A percentile compares a stretch with the other conserved stretches of the same genome.
Conservation (phyloP, 2,888 invertebrate species). For the Sphinx pinastri region DNA sequence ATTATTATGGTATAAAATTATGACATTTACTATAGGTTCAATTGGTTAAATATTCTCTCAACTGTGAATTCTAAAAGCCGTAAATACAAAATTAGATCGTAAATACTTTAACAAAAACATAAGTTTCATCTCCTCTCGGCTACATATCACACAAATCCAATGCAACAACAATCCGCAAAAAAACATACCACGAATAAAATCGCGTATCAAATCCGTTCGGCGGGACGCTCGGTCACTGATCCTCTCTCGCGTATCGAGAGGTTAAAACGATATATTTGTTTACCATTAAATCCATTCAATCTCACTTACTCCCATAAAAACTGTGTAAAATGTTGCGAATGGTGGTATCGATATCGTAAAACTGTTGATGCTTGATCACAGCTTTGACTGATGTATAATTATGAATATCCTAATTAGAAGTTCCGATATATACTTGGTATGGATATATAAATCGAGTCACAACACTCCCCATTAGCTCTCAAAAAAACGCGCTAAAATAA, state of each 20-base stretch:
- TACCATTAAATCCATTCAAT: conserved; percentile 17
- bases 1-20: too few relatives aligned
- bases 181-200: conserved; percentile 26
- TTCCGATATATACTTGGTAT: too few relatives aligned
- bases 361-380: too few relatives aligned
- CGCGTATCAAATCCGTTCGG: conserved; percentile 11
- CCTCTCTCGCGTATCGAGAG: conserved; percentile 19
- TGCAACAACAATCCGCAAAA: conserved; percentile 27
- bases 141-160: not conserved
- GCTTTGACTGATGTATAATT: too few relatives aligned
- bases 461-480: too few relatives aligned
- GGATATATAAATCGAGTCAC: too few relatives aligned
- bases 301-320: conserved; percentile 28
- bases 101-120: not conserved
- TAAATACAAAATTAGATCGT: not conserved
- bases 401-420: too few relatives aligned
- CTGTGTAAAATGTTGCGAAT: not conserved
- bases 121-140: not conserved
- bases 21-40: too few relatives aligned
- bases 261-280: conserved; percentile 18
- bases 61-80: too few relatives aligned
- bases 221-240: conserved; percentile 25
- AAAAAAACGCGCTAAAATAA: too few relatives aligned
- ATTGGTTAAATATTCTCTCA: too few relatives aligned
- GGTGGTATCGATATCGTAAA: too few relatives aligned